Evolutionary conservation across 2,888 invertebrate genomes (phyloP), one percentile per base, ranked within the genome.

Genomic region (Platycnemis pennipes): DNA sequence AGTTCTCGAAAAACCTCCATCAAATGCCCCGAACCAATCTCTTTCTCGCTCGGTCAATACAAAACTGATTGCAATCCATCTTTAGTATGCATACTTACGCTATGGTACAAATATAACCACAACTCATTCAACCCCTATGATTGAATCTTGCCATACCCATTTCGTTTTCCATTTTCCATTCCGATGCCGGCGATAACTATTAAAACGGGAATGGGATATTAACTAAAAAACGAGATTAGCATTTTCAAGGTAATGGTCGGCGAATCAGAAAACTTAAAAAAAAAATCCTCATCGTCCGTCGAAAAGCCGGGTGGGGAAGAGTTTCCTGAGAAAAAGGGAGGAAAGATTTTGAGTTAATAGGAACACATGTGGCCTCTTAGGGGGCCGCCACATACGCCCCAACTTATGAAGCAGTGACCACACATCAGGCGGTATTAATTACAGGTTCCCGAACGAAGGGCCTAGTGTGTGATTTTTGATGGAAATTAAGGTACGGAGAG

Each of bases 401-500:
- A 56, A 89, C 89, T 89, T 56, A 63, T 42, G 89, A 89, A 89
- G 56, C 89, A 53, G 89, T 89, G 89, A 89, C 89, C 89, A 89
- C 89, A 89, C 89, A 89, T 89, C 53, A 31, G 89, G 53, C 56
- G 89, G 56, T 89, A 56, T 89, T 89, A 89, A 89, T 89, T 89
- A 89, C 89, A 89, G 56, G 89, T 89, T 89, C 89, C 89, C 56
- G 49, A 53, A 56, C 45, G 56, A 89, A 37, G 56, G 89, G 42
- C 89, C 42, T 19, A 53, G 89, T 89, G 89, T 89, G 89, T 89
- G 89, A 89, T 89, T 89, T 89, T 89, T 26, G 89, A 89, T 89
- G 89, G 89, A 89, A 89, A 89, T 89, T 56, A 89, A 89, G 89
- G 89, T 56, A 37, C 89, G 89, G 77, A 89, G 56, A 89, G 89